phyloP scores from a whole-genome alignment of 2,113 vertebrate genomes.

The Holacanthus passer region DNA sequence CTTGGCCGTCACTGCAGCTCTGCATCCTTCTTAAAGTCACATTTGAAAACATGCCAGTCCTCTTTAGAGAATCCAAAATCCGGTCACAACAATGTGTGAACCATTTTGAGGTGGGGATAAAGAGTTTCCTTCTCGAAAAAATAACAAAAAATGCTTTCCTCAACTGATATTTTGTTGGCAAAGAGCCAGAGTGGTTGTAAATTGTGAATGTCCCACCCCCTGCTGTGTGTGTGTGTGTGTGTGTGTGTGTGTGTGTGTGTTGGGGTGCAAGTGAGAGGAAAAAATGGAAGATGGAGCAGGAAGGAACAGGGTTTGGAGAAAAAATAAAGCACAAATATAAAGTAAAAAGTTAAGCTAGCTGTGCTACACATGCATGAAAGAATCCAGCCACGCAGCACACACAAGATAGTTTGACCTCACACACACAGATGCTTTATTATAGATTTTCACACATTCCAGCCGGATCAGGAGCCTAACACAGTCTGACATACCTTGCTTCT shows the following conservation, averaged over 20 bases:
- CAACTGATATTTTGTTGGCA: constrained; percentile 46
- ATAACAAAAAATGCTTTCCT: constrained; percentile 29
- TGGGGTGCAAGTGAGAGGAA: too few relatives aligned
- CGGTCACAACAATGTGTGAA: constrained; percentile 4
- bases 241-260: not conserved
- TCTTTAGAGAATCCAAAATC: constrained; percentile 10
- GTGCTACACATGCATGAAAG: not conserved
- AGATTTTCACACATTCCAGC: constrained; percentile 40
- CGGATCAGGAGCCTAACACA: constrained; percentile 35
- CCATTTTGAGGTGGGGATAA: constrained; percentile 12
- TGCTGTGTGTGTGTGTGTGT: not conserved
- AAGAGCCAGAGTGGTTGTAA: constrained; percentile 36
- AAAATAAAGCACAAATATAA: constrained; percentile 16
- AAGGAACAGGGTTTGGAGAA: not conserved
- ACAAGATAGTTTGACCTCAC: not conserved
- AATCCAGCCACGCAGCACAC: not conserved
- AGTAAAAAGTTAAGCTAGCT: constrained; percentile 1
- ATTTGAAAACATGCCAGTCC: not conserved
- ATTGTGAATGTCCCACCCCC: constrained; percentile 27
- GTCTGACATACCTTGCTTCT: constrained; percentile 39
- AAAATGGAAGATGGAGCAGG: not conserved
- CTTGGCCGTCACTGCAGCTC: not conserved
- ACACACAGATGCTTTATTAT: constrained; percentile 21
- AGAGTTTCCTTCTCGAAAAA: constrained; percentile 1
- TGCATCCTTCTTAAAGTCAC: constrained; percentile 21